Evolutionary conservation across 2,888 invertebrate species (phyloP).

Genomic region (Caenorhabditis sp.): DNA sequence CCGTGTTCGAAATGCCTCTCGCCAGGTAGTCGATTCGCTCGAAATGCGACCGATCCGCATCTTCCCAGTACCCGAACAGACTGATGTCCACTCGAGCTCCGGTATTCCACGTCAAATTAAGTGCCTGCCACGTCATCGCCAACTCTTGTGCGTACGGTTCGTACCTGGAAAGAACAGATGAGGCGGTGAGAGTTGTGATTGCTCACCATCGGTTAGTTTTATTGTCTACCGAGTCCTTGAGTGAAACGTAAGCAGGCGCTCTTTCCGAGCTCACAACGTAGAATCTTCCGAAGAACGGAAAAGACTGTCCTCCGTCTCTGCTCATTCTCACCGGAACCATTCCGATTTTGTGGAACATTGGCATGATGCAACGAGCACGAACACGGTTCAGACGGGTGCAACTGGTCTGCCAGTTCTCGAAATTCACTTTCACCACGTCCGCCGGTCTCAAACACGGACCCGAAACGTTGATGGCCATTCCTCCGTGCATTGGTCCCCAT

Average conservation of each 20-base stretch:
- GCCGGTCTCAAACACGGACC: conserved; percentile 91
- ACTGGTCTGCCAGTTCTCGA: conserved; percentile 71
- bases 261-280: conserved; percentile 74
- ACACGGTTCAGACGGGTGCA: conserved; percentile 68
- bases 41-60: conserved; percentile 70
- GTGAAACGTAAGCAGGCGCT: conserved; percentile 64
- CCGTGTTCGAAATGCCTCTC: conserved; percentile 68
- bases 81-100: conserved; percentile 76
- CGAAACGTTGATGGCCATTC: conserved; percentile 94
- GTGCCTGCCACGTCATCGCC: conserved; percentile 67
- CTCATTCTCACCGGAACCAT: conserved; percentile 74
- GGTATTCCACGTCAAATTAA: conserved; percentile 75
- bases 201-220: conserved; percentile 65
- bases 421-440: conserved; percentile 83
- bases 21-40: conserved; percentile 68
- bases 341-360: conserved; percentile 78
- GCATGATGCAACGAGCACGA: conserved; percentile 77
- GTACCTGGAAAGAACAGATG: conserved; percentile 33
- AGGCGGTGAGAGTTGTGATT: not conserved
- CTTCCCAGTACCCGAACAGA: conserved; percentile 78
- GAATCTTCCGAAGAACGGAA: conserved; percentile 76
- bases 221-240: conserved; percentile 70
- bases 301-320: conserved; percentile 77
- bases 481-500: conserved; percentile 96
- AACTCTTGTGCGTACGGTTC: conserved; percentile 67